phyloP scores from a whole-genome alignment of 2,797 vertebrate species.

The Melanotaenia trifasciata region DNA sequence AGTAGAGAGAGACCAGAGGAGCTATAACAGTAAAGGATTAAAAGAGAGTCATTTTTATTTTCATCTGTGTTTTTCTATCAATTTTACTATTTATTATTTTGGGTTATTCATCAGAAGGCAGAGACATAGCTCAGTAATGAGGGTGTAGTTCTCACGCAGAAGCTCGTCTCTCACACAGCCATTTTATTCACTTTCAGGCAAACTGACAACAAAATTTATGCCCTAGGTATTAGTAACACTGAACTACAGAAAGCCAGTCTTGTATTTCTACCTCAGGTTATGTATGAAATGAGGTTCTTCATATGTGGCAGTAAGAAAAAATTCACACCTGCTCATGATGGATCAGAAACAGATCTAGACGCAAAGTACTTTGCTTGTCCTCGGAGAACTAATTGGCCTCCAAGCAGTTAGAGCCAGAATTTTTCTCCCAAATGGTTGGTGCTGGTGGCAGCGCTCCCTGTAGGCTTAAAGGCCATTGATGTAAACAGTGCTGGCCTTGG shows the following conservation, averaged over 20 bases:
- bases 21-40: slow-evolving; percentile 54
- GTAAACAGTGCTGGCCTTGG: slow-evolving; percentile 57
- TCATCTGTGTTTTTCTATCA: slow-evolving; percentile 72
- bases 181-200: slow-evolving; percentile 23
- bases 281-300: slow-evolving; percentile 61
- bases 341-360: slow-evolving; percentile 34
- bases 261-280: slow-evolving; percentile 74
- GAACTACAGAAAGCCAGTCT: slow-evolving; percentile 47
- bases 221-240: slow-evolving; percentile 31
- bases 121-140: slow-evolving; percentile 31
- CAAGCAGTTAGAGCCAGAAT: slow-evolving; percentile 15
- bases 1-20: slow-evolving; percentile 61
- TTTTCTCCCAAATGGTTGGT: slow-evolving; percentile 23
- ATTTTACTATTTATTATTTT: slow-evolving; percentile 82
- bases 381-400: slow-evolving; percentile 13
- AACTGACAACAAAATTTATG: slow-evolving; percentile 17
- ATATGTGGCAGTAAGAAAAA: slow-evolving; percentile 40
- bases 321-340: slow-evolving; percentile 34
- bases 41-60: slow-evolving; percentile 76
- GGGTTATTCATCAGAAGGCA: slow-evolving; percentile 62
- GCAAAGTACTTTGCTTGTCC: slow-evolving; percentile 18
- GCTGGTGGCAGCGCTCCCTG: slow-evolving; percentile 38
- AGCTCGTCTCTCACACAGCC: slow-evolving; percentile 29
- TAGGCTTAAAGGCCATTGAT: slow-evolving; percentile 43
- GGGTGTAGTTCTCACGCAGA: slow-evolving; percentile 25